Conservation (phyloP, 2,888 invertebrate species). For the Ormyrus labotus region DNA sequence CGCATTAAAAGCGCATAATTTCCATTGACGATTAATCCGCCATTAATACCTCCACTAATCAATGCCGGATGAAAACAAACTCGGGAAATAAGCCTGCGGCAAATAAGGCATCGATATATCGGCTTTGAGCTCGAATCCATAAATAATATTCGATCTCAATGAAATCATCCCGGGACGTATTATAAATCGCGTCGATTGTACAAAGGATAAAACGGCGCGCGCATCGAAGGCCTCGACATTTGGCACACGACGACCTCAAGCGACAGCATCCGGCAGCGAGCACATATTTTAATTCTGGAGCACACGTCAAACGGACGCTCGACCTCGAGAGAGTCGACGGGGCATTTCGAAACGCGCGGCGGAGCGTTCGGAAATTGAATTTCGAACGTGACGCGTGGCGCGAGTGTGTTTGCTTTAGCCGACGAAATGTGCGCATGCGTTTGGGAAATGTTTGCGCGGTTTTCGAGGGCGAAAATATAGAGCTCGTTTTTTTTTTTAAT, state of each 20-base stretch:
- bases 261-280: slow-evolving; percentile 28
- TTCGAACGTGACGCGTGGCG: no score
- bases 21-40: no score
- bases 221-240: slow-evolving; percentile 26
- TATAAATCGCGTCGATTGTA: neutral
- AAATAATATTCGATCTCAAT: slow-evolving; percentile 44
- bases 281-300: slow-evolving; percentile 8
- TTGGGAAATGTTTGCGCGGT: no score
- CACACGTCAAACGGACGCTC: neutral
- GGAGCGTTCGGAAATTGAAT: neutral
- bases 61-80: no score
- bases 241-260: slow-evolving; percentile 15
- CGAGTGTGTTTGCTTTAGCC: no score
- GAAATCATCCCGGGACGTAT: slow-evolving; percentile 22
- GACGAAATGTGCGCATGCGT: no score
- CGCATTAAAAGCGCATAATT: no score
- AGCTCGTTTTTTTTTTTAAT: no score
- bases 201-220: neutral
- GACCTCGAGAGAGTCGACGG: neutral
- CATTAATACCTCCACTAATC: no score
- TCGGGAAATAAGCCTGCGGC: neutral
- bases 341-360: neutral
- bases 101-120: slow-evolving; percentile 15
- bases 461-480: no score
- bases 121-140: neutral